Evolutionary conservation across 2,888 invertebrate species (phyloP).

Genomic region (Spisula subtruncata): DNA sequence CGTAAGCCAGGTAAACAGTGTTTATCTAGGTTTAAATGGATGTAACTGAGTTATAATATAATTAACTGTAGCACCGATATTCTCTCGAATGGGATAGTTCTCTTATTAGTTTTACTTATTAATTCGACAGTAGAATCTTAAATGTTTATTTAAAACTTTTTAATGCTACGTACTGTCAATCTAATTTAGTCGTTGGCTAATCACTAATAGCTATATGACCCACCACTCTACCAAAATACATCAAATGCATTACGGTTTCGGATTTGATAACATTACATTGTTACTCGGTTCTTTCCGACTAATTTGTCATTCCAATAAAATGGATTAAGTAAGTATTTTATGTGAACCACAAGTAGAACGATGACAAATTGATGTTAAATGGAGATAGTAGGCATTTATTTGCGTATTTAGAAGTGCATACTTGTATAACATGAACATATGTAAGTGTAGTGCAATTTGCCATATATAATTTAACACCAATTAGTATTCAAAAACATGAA

Average conservation of each 20-base stretch:
- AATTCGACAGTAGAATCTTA: too few species aligned
- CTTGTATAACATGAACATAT: not conserved
- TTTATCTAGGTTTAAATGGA: too few species aligned
- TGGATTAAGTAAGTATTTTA: slow-evolving; percentile 29
- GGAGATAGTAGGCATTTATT: not conserved
- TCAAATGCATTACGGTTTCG: slow-evolving; percentile 26
- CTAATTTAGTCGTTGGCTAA: not conserved
- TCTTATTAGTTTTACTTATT: too few species aligned
- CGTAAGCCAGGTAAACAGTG: too few species aligned
- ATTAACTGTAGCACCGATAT: too few species aligned
- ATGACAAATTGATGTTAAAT: slow-evolving; percentile 6
- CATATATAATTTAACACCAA: too few species aligned
- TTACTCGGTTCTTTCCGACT: slow-evolving; percentile 13
- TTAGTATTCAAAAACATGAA: too few species aligned
- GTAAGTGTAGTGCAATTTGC: not conserved
- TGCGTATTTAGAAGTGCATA: not conserved
- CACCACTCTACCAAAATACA: not conserved
- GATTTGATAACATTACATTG: slow-evolving; percentile 26
- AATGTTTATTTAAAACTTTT: not conserved
- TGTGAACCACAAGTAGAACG: not conserved
- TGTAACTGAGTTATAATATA: too few species aligned
- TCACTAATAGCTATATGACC: slow-evolving; percentile 9
- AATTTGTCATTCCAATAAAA: slow-evolving; percentile 23
- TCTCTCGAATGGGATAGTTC: too few species aligned
- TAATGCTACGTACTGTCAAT: not conserved